Evolutionary conservation across 2,113 vertebrate genomes (phyloP).

Genomic region (Ptychochromis oligacanthus): DNA sequence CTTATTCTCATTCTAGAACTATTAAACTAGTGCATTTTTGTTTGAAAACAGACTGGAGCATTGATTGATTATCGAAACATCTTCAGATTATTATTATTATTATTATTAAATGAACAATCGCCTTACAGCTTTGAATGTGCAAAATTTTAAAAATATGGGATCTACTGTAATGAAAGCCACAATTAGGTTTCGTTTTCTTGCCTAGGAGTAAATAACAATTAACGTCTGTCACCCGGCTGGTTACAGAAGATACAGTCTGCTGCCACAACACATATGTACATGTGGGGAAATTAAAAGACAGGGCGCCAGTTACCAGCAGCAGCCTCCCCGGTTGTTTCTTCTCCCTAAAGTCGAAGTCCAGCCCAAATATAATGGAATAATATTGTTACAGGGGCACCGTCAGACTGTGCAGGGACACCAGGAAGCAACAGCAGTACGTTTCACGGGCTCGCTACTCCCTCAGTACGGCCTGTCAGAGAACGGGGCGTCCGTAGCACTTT

Average conservation of each 20-base stretch:
- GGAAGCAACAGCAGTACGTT: background rate
- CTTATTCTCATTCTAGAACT: background rate
- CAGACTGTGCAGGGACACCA: background rate
- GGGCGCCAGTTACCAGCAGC: background rate
- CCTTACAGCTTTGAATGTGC: too few species aligned
- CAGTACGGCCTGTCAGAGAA: background rate
- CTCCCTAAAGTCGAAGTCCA: background rate
- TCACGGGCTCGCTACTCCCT: background rate
- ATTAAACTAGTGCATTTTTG: background rate
- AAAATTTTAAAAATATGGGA: too few species aligned
- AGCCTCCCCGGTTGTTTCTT: background rate
- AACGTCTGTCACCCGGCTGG: too few species aligned
- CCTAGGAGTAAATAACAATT: background rate
- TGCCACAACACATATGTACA: background rate
- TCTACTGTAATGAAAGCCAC: background rate
- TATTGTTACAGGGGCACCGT: background rate
- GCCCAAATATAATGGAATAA: background rate
- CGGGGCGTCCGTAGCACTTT: background rate
- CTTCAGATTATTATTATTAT: background rate
- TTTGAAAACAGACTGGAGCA: background rate
- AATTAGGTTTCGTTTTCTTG: too few species aligned
- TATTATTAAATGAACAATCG: too few species aligned
- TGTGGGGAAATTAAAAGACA: background rate
- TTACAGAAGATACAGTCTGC: background rate
- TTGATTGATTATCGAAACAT: background rate